These are phyloP conservation scores for Brachionus koreanus DNA, from an alignment of 1,140 invertebrate genomes.

Conservation along the genomic window DNA sequence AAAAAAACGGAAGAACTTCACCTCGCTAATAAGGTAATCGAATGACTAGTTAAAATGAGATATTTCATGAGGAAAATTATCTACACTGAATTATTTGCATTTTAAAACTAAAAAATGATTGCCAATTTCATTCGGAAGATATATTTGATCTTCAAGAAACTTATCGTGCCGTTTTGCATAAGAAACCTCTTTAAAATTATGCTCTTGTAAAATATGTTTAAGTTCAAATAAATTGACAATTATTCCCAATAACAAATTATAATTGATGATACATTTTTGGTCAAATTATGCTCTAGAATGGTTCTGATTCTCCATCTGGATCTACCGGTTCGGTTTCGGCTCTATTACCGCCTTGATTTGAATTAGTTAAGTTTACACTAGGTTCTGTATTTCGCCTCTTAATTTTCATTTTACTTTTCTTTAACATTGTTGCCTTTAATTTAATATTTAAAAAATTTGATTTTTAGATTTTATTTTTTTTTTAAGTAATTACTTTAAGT, in stretches of 20 bases:
- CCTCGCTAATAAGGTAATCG: background rate
- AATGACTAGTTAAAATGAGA: background rate
- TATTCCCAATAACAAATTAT: background rate
- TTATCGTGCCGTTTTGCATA: background rate
- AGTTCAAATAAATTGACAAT: background rate
- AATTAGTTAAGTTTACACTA: conserved; percentile 49
- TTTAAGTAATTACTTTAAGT: conserved; percentile 74
- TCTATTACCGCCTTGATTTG: background rate
- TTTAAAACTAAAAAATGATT: background rate
- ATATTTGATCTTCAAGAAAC: background rate
- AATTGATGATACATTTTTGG: background rate
- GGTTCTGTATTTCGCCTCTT: conserved; percentile 76
- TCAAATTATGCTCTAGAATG: background rate
- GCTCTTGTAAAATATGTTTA: background rate
- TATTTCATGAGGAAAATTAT: background rate
- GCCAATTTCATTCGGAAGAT: background rate
- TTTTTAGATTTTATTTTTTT: background rate
- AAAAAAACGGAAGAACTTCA: conserved; percentile 35
- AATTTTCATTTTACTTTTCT: conserved; percentile 82
- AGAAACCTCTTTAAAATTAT: background rate
- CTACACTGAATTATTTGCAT: background rate
- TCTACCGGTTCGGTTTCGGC: conserved; percentile 33
- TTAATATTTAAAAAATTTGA: conserved; percentile 5
- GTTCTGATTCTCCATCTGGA: conserved; percentile 44
- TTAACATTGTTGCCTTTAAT: conserved; percentile 64